Evolutionary conservation across 1,140 invertebrate species (phyloP), one percentile per base, ranked within the genome.

Genomic region (Diabrotica undecimpunctata): DNA sequence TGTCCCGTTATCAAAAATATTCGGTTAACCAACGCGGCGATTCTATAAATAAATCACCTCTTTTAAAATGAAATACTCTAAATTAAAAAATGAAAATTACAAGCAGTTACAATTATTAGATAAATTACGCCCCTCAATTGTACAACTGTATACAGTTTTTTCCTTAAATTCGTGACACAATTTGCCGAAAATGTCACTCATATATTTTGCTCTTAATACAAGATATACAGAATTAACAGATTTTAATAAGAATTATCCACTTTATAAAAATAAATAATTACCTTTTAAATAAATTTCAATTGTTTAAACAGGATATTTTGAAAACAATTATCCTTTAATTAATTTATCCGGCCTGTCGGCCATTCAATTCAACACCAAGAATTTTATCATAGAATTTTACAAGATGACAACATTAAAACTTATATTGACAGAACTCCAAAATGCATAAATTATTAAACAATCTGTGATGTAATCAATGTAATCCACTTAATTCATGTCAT

Each of bases 41-140:
- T 62, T 66, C 68, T 70, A 72, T 69, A 72, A 72, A 72, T 72
- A 70, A 51, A 57, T 41, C 54, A 64, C 25, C 11, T 12, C n/a
- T 59, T 59, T 39, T 50, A 46, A 10, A 46, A 8, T n/a, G 41
- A n/a, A 10, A n/a, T 10, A 46, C 8, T 5, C 3, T 46, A 46
- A 46, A 46, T 46, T 46, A 46, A 10, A 46, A 46, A 10, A 2
- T 46, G n/a, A 10, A 46, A 6, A 8, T 10, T 25, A 25, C 25
- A 46, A 6, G 8, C 41, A 46, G 8, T 46, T n/a, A 46, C 41
- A n/a, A 46, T 46, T 46, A 10, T 46, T 10, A 5, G 8, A n/a
- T 46, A 6, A 46, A 46, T 10, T 46, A 46, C 2, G n/a, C 8
- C n/a, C n/a, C 41, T 5, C n/a, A 46, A 46, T n/a, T 7, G 11